Conservation (phyloP, 2,113 vertebrate species). For the Pangasianodon gigas region DNA sequence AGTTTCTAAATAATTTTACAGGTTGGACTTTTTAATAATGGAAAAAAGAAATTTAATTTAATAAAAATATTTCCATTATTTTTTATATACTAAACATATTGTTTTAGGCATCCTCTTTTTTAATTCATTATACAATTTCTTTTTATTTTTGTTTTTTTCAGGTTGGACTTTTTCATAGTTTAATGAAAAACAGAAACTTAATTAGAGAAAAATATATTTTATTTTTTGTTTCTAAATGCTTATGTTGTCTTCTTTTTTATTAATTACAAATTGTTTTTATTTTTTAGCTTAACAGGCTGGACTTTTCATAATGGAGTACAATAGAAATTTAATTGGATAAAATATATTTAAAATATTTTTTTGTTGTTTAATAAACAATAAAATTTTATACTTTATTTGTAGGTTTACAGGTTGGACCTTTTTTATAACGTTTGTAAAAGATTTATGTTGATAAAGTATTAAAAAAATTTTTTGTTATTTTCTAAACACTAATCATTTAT, state of each 20-base stretch:
- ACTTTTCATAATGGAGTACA: background rate
- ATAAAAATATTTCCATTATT: background rate
- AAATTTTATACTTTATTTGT: background rate
- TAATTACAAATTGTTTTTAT: background rate
- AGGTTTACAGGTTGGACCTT: background rate
- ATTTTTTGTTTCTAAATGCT: too few species aligned
- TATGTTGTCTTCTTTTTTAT: background rate
- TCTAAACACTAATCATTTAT: background rate
- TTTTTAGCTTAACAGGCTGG: background rate
- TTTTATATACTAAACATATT: background rate
- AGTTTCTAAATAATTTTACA: background rate
- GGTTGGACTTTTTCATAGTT: background rate
- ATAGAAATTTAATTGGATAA: background rate
- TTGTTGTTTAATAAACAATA: background rate
- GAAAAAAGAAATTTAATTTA: background rate
- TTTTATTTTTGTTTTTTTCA: too few species aligned
- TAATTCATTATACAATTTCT: background rate
- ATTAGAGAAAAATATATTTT: background rate
- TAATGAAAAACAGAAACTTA: background rate
- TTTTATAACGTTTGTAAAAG: too few species aligned
- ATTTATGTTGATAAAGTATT: too few species aligned
- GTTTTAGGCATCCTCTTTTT: background rate
- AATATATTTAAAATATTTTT: background rate
- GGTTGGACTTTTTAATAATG: background rate
- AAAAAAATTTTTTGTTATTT: background rate